Evolutionary conservation across 2,113 vertebrate species (phyloP).

Genomic region (Danio rerio): DNA sequence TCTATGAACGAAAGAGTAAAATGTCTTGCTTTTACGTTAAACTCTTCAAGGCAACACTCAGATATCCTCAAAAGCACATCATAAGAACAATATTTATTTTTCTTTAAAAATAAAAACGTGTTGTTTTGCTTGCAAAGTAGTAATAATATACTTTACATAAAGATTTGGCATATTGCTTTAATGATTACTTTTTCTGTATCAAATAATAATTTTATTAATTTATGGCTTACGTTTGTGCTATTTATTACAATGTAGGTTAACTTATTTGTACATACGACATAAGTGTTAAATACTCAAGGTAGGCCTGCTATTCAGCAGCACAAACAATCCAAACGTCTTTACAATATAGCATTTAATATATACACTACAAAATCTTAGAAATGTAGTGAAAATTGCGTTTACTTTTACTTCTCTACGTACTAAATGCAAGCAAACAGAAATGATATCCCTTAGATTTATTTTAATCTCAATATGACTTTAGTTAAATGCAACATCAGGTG

Average conservation of each 20-base stretch:
- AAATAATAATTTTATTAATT: background rate
- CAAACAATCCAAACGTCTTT: background rate
- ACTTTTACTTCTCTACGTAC: background rate
- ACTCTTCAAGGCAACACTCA: background rate
- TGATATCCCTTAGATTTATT: background rate
- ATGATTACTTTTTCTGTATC: background rate
- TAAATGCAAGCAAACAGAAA: background rate
- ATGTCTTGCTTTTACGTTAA: no score
- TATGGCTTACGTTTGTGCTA: background rate
- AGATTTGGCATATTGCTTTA: no score
- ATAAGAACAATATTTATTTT: background rate
- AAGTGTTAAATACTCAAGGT: background rate
- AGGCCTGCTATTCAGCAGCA: constrained; percentile 18
- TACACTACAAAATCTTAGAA: background rate
- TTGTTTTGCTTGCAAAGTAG: background rate
- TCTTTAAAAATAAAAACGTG: background rate
- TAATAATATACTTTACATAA: no score
- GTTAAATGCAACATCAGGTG: background rate
- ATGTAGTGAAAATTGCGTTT: background rate
- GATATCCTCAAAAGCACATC: background rate
- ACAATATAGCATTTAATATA: background rate
- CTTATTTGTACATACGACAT: background rate
- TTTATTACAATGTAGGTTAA: background rate
- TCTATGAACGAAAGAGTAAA: background rate
- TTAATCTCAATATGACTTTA: background rate